phyloP scores from a whole-genome alignment of 2,797 vertebrate species.

The Ibycter americanus region DNA sequence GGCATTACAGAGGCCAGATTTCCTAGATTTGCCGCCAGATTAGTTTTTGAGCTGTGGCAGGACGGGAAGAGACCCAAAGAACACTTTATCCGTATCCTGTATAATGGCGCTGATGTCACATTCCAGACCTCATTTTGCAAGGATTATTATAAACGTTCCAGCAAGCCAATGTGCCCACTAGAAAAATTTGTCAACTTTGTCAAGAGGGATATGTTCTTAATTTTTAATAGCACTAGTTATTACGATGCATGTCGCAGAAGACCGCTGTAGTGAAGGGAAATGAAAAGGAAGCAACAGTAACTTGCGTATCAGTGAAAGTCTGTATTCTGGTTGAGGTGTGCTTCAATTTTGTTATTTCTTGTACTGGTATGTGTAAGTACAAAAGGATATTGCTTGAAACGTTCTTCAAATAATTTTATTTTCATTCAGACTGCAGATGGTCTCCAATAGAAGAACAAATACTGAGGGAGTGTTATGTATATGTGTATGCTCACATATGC shows the following conservation, averaged over 20 bases:
- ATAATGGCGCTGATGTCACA: constrained; percentile 95
- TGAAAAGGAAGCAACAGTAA: not conserved
- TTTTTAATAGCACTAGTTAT: constrained; percentile 88
- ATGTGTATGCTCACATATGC: not conserved
- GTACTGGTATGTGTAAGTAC: not conserved
- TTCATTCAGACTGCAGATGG: not conserved
- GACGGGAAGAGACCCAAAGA: constrained; percentile 79
- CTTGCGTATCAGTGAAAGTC: not conserved
- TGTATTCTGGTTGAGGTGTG: not conserved
- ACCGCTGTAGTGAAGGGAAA: constrained; percentile 41
- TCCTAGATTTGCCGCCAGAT: constrained; percentile 91
- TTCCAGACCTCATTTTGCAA: constrained; percentile 92
- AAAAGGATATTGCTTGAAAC: constrained; percentile 8
- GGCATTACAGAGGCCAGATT: constrained; percentile 89
- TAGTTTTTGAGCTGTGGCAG: constrained; percentile 95
- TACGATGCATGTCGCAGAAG: constrained; percentile 87
- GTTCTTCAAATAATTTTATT: not conserved
- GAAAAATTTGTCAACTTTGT: constrained; percentile 90
- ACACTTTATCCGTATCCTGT: constrained; percentile 89
- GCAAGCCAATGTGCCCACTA: constrained; percentile 90
- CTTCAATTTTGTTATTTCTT: not conserved
- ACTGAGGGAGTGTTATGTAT: not conserved
- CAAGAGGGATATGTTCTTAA: constrained; percentile 88
- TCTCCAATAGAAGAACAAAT: not conserved
- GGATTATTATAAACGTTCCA: constrained; percentile 74